Evolutionary conservation across 2,888 invertebrate genomes (phyloP).

Genomic region (Actias luna): DNA sequence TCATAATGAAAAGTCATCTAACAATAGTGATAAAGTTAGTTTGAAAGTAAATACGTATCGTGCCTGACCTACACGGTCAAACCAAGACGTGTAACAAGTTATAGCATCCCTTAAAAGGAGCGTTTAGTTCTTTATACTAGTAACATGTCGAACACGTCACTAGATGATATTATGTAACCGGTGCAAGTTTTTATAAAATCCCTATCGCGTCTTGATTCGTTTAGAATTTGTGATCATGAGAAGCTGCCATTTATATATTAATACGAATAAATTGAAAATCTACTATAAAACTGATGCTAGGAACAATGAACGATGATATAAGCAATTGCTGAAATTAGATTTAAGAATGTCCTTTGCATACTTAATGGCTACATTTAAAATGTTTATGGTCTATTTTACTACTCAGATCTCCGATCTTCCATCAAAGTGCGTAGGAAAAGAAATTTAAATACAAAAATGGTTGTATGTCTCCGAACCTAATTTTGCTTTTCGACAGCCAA

Average conservation of each 20-base stretch:
- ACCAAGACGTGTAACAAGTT: slow-evolving; percentile 8
- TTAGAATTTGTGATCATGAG: not conserved
- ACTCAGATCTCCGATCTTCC: too few relatives aligned
- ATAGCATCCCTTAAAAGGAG: slow-evolving; percentile 15
- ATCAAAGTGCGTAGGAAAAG: too few relatives aligned
- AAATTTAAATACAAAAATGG: too few relatives aligned
- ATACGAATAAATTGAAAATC: not conserved
- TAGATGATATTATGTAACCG: slow-evolving; percentile 1
- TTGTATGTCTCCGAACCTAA: too few relatives aligned
- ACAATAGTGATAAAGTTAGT: not conserved
- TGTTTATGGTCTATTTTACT: too few relatives aligned
- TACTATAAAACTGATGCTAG: too few relatives aligned
- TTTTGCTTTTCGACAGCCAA: too few relatives aligned
- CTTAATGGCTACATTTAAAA: too few relatives aligned
- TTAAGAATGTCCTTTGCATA: too few relatives aligned
- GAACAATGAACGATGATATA: not conserved
- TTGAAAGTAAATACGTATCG: slow-evolving; percentile 2
- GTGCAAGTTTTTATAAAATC: not conserved
- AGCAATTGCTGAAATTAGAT: too few relatives aligned
- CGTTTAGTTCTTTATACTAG: slow-evolving; percentile 11
- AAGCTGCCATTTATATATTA: not conserved
- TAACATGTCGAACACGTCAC: slow-evolving; percentile 15
- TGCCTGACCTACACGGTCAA: slow-evolving; percentile 7
- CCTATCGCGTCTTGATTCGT: not conserved
- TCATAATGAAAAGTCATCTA: not conserved